These are phyloP conservation scores for Gyrodactylus salaris DNA, from an alignment of 1,140 invertebrate genomes.

Conservation along the genomic window DNA sequence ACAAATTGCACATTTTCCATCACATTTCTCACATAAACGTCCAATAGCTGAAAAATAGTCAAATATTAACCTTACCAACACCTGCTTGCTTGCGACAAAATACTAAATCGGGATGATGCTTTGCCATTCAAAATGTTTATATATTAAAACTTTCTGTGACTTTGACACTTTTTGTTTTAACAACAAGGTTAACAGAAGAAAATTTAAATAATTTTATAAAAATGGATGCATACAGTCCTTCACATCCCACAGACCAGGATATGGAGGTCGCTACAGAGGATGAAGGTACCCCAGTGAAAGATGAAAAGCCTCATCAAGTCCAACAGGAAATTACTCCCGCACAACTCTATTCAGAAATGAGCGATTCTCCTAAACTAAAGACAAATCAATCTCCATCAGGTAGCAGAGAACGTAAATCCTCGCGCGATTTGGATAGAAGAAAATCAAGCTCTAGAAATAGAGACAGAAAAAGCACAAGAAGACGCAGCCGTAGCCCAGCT, in stretches of 20 bases:
- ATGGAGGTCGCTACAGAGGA: neutral
- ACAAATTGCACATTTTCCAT: conserved; percentile 97
- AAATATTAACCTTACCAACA: too few relatives aligned
- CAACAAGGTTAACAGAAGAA: too few relatives aligned
- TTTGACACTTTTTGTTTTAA: too few relatives aligned
- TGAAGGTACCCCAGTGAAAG: neutral
- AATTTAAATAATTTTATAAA: neutral
- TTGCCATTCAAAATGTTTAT: conserved; percentile 46
- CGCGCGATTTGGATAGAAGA: neutral
- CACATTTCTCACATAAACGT: conserved; percentile 75
- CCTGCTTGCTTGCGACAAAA: conserved; percentile 92
- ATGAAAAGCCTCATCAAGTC: neutral
- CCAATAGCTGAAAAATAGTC: too few relatives aligned
- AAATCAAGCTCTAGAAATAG: conserved; percentile 3
- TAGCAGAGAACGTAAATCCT: neutral
- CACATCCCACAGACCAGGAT: conserved; percentile 4
- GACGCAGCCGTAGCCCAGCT: neutral
- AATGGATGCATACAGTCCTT: conserved; percentile 4
- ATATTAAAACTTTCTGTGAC: too few relatives aligned
- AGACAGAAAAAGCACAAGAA: neutral
- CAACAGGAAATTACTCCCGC: neutral
- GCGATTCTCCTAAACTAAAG: too few relatives aligned
- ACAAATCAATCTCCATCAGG: neutral
- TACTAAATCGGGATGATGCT: conserved; percentile 99
- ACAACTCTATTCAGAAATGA: neutral